Evolutionary conservation across 2,797 vertebrate species (phyloP), one percentile per base, ranked within the genome.

Genomic region (Rachycentron canadum): DNA sequence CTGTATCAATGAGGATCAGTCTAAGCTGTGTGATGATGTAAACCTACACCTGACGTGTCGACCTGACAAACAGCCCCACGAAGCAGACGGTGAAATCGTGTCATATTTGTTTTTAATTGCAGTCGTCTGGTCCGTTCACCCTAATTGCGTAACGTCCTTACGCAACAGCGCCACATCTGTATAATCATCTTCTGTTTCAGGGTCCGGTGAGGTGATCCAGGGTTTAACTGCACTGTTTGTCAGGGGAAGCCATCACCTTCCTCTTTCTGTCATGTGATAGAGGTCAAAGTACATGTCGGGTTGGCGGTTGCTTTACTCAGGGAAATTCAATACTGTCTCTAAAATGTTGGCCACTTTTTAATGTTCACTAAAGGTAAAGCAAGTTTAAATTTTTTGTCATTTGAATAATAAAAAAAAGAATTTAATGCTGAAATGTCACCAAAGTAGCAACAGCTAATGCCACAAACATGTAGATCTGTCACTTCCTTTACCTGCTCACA

Each of bases 131-230:
- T 72, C 4, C n/a, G 4, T 50, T 74, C 52, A 32, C 47, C 72
- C 10, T 70, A 41, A 55, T 60, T 76, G 68, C 76, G 74, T 38
- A 74, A 74, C 13, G 0, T 34, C 7, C n/a, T 73, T 80, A 30
- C 23, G 57, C 41, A 63, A 76, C 62, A 25, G 28, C 0, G 2
- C 17, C 3, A 58, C 2, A 34, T 47, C 61, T 75, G 59, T 69
- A 3, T 12, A 2, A 30, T 56, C 4, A 7, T 12, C 7, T 16
- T 12, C 1, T 32, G 45, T 50, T 56, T 53, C 11, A 50, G 5
- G 47, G 23, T 58, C 28, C 59, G 52, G 26, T 8, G 23, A 47
- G 40, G 65, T 65, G 76, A 53, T 43, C 32, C 25, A n/a, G 9
- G 26, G 41, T 58, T 60, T 19, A 61, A 14, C 41, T 25, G 25